Percentiles rank a stretch among this genome's conserved stretches.
phyloP scores from a whole-genome alignment of 1,140 invertebrate species.

The Callitettix versicolor region DNA sequence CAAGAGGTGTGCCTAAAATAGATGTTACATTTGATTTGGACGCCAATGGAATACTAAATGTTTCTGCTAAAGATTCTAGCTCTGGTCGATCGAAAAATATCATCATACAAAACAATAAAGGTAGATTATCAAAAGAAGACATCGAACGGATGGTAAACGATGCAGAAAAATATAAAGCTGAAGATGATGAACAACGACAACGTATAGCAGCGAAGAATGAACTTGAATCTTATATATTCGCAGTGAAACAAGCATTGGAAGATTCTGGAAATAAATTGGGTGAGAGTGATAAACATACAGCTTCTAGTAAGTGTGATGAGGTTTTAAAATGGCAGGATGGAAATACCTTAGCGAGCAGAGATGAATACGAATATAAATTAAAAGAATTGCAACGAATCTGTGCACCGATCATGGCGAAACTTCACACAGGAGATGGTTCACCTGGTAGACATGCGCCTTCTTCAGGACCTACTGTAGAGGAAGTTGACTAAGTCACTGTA shows the following conservation, averaged over 20 bases:
- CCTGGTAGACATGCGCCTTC: constrained; percentile 25
- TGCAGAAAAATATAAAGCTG: constrained; percentile 49
- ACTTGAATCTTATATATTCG: constrained; percentile 60
- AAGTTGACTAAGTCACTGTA: constrained; percentile 42
- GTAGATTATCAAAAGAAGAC: constrained; percentile 41
- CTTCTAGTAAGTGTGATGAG: constrained; percentile 36
- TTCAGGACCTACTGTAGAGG: constrained; percentile 57
- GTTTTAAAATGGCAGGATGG: constrained; percentile 41
- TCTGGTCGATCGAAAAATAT: constrained; percentile 42
- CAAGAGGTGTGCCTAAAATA: constrained; percentile 35
- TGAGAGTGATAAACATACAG: constrained; percentile 31
- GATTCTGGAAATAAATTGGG: constrained; percentile 30
- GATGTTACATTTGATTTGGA: constrained; percentile 51
- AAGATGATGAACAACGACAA: constrained; percentile 43
- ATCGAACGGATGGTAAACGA: constrained; percentile 54
- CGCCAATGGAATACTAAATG: constrained; percentile 59
- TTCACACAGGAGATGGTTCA: constrained; percentile 45
- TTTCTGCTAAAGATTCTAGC: constrained; percentile 43
- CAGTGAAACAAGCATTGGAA: constrained; percentile 45
- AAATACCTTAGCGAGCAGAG: constrained; percentile 55
- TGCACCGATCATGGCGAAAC: constrained; percentile 62
- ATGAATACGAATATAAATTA: constrained; percentile 63
- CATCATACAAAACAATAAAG: constrained; percentile 46
- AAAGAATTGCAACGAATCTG: constrained; percentile 59
- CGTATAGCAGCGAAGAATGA: constrained; percentile 52